Conservation (phyloP, 37 sponge, comb jelly and placozoan species). For the Beroe ovata region DNA sequence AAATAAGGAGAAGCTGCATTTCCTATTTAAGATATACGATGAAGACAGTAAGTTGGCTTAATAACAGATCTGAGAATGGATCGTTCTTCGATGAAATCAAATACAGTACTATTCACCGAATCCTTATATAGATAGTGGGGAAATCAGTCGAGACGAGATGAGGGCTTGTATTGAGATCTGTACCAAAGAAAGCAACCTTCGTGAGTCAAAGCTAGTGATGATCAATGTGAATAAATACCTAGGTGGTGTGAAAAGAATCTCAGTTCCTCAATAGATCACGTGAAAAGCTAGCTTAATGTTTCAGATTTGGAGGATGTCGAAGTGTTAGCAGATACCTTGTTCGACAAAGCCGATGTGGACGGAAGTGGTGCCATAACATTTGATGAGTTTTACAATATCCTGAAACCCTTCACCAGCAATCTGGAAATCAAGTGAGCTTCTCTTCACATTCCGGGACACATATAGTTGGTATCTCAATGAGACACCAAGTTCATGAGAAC, state of each 20-base stretch:
- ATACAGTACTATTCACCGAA: not conserved
- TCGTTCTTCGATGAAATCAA: not conserved
- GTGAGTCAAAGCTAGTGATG: conserved; percentile 5
- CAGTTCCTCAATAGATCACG: not conserved
- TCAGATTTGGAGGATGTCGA: conserved; percentile 62
- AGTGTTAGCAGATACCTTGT: conserved; percentile 6
- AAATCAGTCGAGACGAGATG: conserved; percentile 30
- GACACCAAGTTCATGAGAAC: no score
- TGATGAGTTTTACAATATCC: conserved; percentile 57
- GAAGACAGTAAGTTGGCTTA: conserved; percentile 10
- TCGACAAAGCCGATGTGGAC: conserved; percentile 61
- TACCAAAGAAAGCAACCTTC: conserved; percentile 58
- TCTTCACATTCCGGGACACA: no score
- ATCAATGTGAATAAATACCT: no score
- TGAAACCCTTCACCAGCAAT: conserved; percentile 60
- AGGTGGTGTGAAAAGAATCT: no score
- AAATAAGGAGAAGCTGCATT: conserved; percentile 24
- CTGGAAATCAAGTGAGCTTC: conserved; percentile 48
- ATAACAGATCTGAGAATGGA: not conserved
- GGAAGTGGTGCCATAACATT: conserved; percentile 10
- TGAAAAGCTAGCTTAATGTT: not conserved
- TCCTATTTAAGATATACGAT: conserved; percentile 61
- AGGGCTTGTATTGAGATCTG: conserved; percentile 51
- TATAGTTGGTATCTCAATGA: no score
- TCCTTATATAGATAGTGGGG: not conserved